These are phyloP conservation scores for Pogonocichla stellata DNA, from an alignment of 2,113 vertebrate genomes.

Conservation along the genomic window DNA sequence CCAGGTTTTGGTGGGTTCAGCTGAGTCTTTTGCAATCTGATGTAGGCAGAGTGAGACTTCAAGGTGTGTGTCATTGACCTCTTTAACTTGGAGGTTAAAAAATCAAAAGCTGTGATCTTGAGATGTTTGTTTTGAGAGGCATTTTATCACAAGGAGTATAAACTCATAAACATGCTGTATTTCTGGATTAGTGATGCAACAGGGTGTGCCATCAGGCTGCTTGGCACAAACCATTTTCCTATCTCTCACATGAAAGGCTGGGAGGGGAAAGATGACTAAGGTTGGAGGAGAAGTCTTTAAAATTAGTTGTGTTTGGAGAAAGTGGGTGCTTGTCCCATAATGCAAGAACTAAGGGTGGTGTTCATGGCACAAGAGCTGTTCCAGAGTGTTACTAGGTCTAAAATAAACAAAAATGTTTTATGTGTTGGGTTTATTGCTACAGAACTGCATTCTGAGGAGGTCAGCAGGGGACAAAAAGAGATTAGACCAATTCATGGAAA, in stretches of 20 bases:
- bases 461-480: neutral
- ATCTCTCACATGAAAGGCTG: neutral
- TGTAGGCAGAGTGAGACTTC: neutral
- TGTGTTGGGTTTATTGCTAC: neutral
- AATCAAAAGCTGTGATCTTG: neutral
- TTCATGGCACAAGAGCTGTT: neutral
- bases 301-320: neutral
- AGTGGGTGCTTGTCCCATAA: neutral
- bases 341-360: neutral
- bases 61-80: neutral
- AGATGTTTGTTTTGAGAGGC: slow-evolving; percentile 12
- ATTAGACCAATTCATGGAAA: slow-evolving; percentile 13
- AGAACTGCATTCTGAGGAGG: neutral
- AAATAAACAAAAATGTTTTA: neutral
- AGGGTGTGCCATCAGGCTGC: neutral
- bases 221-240: neutral
- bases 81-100: neutral
- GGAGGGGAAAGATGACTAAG: neutral
- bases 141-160: neutral
- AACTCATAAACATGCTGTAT: neutral
- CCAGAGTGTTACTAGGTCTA: neutral
- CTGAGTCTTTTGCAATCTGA: neutral
- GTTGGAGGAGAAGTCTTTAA: neutral
- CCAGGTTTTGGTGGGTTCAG: neutral
- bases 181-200: slow-evolving; percentile 33